Conservation (phyloP, 2,797 vertebrate species). For the Ambastaia sidthimunki region DNA sequence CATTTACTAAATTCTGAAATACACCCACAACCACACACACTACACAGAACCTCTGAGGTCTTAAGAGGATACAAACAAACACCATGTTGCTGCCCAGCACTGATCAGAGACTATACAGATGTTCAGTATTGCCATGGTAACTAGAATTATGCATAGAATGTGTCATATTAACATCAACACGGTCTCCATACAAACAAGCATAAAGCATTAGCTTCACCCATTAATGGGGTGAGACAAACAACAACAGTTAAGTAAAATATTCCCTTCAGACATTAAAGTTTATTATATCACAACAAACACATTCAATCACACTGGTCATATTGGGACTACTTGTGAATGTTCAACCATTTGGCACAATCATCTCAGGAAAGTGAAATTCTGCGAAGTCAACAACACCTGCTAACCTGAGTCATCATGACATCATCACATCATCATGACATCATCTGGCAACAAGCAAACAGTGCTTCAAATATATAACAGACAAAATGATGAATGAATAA, state of each 20-base stretch:
- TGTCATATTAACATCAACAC: not conserved
- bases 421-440: no score
- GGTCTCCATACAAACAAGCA: not conserved
- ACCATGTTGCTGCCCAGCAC: not conserved
- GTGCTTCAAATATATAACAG: no score
- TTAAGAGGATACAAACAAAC: constrained; percentile 36
- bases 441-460: no score
- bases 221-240: not conserved
- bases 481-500: no score
- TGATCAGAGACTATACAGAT: constrained; percentile 23
- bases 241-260: not conserved
- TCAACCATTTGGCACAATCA: no score
- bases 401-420: no score
- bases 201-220: not conserved
- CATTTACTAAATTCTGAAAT: no score
- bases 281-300: no score
- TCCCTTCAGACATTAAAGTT: not conserved
- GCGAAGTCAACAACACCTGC: no score
- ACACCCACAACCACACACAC: constrained; percentile 15
- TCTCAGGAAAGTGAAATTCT: no score
- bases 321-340: no score
- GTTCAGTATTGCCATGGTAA: constrained; percentile 16
- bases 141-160: not conserved
- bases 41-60: not conserved
- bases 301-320: no score